These are phyloP conservation scores for Drosophila pruinosa DNA, from an alignment of 1,140 invertebrate genomes.

Conservation along the genomic window DNA sequence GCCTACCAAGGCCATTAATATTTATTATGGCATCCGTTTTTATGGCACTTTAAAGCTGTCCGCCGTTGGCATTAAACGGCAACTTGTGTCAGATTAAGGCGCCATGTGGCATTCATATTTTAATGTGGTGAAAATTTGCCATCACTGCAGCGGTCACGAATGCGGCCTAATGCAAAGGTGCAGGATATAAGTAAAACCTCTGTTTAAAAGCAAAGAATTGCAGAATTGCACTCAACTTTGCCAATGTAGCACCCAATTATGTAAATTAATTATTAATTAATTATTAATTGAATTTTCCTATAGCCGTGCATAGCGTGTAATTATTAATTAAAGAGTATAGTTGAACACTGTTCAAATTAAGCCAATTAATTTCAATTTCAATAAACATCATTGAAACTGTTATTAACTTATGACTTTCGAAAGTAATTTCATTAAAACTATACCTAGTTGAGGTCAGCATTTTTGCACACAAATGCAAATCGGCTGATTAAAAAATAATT, in stretches of 20 bases:
- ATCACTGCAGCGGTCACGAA: constrained; percentile 7
- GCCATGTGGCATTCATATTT: constrained; percentile 21
- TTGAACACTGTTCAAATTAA: not conserved
- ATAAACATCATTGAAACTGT: not conserved
- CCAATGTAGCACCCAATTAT: not conserved
- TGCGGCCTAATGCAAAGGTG: not conserved
- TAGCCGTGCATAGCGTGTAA: not conserved
- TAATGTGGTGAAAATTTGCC: constrained; percentile 50
- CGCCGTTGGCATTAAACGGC: constrained; percentile 51
- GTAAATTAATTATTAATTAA: constrained; percentile 5
- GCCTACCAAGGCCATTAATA: constrained; percentile 56
- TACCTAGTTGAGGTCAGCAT: constrained; percentile 1
- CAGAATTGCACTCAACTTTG: not conserved
- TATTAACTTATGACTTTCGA: not conserved
- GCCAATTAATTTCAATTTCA: not conserved
- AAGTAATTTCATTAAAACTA: not conserved
- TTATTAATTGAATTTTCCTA: constrained; percentile 5
- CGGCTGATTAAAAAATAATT: not conserved
- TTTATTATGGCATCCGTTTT: constrained; percentile 65
- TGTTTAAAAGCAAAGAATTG: not conserved
- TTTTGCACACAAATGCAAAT: no score
- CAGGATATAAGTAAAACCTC: not conserved
- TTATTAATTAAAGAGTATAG: not conserved
- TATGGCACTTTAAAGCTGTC: constrained; percentile 59
- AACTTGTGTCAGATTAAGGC: constrained; percentile 52